phyloP scores from a whole-genome alignment of 2,797 vertebrate genomes.

The Australoheros facetus region DNA sequence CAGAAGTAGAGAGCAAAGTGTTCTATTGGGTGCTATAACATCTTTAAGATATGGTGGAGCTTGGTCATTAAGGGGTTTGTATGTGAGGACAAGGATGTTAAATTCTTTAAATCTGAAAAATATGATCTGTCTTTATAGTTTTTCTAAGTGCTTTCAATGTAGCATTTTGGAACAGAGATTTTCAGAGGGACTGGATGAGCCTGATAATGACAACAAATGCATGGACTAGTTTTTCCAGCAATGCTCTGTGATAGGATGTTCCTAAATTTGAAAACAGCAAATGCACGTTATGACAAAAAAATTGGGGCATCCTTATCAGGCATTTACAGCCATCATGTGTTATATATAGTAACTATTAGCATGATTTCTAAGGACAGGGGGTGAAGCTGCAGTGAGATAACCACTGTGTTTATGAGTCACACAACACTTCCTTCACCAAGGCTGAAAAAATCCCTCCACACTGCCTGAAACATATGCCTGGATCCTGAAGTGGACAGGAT shows the following conservation, averaged over 20 bases:
- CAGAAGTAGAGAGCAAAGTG: neutral
- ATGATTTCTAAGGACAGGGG: too few relatives aligned
- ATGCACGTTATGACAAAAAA: too few relatives aligned
- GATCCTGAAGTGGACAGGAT: too few relatives aligned
- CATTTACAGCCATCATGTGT: too few relatives aligned
- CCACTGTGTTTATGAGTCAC: too few relatives aligned
- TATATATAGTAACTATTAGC: too few relatives aligned
- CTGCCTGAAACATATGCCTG: too few relatives aligned
- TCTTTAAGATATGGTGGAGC: neutral
- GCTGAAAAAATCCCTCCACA: too few relatives aligned
- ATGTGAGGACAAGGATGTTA: neutral
- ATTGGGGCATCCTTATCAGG: too few relatives aligned
- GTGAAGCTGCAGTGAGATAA: too few relatives aligned
- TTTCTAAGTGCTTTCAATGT: neutral
- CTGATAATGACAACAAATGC: neutral
- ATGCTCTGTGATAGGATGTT: neutral
- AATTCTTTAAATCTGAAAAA: neutral
- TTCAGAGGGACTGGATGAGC: neutral
- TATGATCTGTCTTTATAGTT: neutral
- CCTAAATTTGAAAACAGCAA: neutral
- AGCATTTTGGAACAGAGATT: neutral
- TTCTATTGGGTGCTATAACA: neutral
- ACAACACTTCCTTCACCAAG: too few relatives aligned
- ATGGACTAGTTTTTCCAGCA: neutral
- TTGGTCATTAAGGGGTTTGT: neutral